These are phyloP conservation scores for Escarpia spicata DNA, from an alignment of 2,888 invertebrate species.

Conservation along the genomic window DNA sequence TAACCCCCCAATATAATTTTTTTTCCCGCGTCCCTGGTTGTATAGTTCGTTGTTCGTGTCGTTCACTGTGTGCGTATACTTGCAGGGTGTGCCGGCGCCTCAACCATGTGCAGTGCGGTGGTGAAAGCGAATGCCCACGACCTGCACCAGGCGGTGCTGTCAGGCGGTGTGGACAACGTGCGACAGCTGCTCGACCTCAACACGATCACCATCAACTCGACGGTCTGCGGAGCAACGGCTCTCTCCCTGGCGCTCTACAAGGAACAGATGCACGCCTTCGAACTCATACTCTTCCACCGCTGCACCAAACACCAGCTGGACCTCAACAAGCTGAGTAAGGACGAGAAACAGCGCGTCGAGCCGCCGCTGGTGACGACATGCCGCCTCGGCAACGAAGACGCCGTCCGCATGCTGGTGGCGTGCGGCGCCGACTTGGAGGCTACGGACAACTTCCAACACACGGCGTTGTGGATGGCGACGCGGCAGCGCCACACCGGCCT, in stretches of 20 bases:
- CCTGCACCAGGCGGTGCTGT: slow-evolving; percentile 26
- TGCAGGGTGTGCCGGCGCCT: not conserved
- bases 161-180: slow-evolving; percentile 23
- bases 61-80: not conserved
- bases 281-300: slow-evolving; percentile 57
- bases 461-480: slow-evolving; percentile 43
- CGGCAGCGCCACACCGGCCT: slow-evolving; percentile 34
- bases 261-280: slow-evolving; percentile 56
- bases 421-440: slow-evolving; percentile 59
- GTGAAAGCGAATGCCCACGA: slow-evolving; percentile 27
- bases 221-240: slow-evolving; percentile 61
- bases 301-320: slow-evolving; percentile 54
- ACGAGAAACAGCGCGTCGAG: slow-evolving; percentile 60
- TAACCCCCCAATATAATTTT: too few relatives aligned
- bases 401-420: slow-evolving; percentile 56
- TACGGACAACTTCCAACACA: slow-evolving; percentile 46
- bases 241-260: slow-evolving; percentile 62
- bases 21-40: too few relatives aligned
- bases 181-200: slow-evolving; percentile 29
- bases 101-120: not conserved
- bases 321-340: slow-evolving; percentile 60
- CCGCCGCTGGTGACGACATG: slow-evolving; percentile 64
- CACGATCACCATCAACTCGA: slow-evolving; percentile 53
- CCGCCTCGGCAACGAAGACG: slow-evolving; percentile 59
- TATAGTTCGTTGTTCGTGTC: not conserved